Evolutionary conservation across 2,797 vertebrate genomes (phyloP).

Genomic region (Cossypha caffra): DNA sequence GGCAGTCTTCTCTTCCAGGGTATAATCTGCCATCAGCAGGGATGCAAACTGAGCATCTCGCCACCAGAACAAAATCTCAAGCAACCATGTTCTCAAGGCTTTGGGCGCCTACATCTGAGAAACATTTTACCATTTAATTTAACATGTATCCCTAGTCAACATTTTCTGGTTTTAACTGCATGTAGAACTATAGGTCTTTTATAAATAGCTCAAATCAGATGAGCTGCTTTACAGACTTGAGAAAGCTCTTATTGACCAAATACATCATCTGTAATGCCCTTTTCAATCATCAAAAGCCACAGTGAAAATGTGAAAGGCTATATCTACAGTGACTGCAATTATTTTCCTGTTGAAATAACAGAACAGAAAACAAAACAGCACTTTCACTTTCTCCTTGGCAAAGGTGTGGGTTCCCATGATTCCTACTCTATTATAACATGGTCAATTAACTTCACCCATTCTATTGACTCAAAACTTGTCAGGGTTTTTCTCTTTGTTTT

Average conservation of each 20-base stretch:
- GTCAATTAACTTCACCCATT: background rate
- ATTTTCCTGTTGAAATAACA: background rate
- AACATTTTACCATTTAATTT: background rate
- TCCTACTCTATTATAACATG: background rate
- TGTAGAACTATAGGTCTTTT: background rate
- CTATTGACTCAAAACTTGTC: background rate
- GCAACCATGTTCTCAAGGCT: background rate
- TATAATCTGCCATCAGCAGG: background rate
- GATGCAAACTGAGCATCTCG: background rate
- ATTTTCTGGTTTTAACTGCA: background rate
- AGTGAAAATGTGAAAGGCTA: background rate
- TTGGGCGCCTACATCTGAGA: background rate
- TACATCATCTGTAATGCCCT: background rate
- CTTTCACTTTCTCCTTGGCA: background rate
- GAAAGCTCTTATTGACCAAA: slow-evolving; percentile 13
- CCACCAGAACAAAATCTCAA: background rate
- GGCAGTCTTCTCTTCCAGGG: background rate
- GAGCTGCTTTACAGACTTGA: background rate
- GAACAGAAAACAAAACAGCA: background rate
- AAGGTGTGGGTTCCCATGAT: background rate
- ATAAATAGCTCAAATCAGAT: background rate
- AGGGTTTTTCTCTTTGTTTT: background rate
- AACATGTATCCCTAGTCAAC: background rate
- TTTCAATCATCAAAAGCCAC: slow-evolving; percentile 12
- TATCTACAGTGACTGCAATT: background rate